Conservation (phyloP, 2,888 invertebrate species). For the Caenorhabditis angaria region DNA sequence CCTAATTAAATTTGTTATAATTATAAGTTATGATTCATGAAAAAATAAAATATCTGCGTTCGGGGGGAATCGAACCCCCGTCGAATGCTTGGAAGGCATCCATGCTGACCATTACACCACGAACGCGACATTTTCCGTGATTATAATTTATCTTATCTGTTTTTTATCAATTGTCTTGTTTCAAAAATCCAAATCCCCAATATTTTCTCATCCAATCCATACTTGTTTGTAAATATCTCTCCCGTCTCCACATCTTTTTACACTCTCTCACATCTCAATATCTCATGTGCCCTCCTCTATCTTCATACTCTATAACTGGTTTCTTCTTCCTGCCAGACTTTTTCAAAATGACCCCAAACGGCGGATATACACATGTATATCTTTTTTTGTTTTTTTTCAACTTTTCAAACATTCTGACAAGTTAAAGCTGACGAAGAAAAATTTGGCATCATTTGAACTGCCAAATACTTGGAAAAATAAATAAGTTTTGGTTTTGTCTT, state of each 20-base stretch:
- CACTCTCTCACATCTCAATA: background rate
- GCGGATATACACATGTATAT: constrained; percentile 4
- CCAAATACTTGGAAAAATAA: too few species aligned
- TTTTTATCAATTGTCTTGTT: too few species aligned
- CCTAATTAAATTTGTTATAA: background rate
- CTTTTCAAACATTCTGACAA: background rate
- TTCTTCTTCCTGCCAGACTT: constrained; percentile 2
- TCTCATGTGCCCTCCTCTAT: background rate
- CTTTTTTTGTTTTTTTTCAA: background rate
- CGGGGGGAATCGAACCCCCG: constrained; percentile 57
- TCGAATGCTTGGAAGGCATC: constrained; percentile 56
- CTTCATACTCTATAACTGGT: background rate
- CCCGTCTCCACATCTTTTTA: background rate
- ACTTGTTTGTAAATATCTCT: constrained; percentile 1
- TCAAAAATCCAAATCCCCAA: background rate
- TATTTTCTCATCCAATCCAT: background rate
- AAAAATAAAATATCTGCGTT: constrained; percentile 28
- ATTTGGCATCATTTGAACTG: too few species aligned
- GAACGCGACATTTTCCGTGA: background rate
- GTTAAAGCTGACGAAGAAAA: too few species aligned
- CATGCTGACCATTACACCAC: constrained; percentile 4
- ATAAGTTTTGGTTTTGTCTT: too few species aligned
- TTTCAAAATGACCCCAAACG: constrained; percentile 2
- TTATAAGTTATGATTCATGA: background rate
- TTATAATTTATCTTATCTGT: too few species aligned